Evolutionary conservation across 2,888 invertebrate genomes (phyloP).

Genomic region (Calliphora vomitoria): DNA sequence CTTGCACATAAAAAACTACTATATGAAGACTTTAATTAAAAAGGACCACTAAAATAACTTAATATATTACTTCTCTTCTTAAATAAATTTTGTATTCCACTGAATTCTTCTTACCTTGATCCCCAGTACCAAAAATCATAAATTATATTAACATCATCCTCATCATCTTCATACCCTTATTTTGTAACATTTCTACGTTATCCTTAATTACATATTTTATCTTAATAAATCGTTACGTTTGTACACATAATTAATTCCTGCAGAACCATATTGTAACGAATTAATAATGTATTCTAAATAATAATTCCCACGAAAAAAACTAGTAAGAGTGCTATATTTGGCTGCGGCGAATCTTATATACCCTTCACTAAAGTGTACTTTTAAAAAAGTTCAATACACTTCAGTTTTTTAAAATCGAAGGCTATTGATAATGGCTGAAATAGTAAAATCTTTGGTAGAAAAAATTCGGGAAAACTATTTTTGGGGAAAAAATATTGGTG

Average conservation of each 20-base stretch:
- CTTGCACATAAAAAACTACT: too few relatives aligned
- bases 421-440: too few relatives aligned
- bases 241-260: conserved; percentile 40
- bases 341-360: too few relatives aligned
- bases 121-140: background rate
- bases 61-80: too few relatives aligned
- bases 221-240: conserved; percentile 45
- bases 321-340: too few relatives aligned
- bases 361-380: too few relatives aligned
- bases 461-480: background rate
- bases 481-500: too few relatives aligned
- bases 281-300: conserved; percentile 1
- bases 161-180: background rate
- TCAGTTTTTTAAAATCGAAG: too few relatives aligned
- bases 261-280: conserved; percentile 51
- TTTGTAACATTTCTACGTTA: background rate
- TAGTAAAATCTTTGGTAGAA: background rate
- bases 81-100: too few relatives aligned
- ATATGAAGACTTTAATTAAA: too few relatives aligned
- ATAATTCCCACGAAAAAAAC: background rate
- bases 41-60: too few relatives aligned
- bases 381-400: too few relatives aligned
- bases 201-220: conserved; percentile 24
- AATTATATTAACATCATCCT: background rate
- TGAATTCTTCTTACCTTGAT: background rate